phyloP scores from a whole-genome alignment of 1,140 invertebrate genomes.

The Potamilus streckersoni region DNA sequence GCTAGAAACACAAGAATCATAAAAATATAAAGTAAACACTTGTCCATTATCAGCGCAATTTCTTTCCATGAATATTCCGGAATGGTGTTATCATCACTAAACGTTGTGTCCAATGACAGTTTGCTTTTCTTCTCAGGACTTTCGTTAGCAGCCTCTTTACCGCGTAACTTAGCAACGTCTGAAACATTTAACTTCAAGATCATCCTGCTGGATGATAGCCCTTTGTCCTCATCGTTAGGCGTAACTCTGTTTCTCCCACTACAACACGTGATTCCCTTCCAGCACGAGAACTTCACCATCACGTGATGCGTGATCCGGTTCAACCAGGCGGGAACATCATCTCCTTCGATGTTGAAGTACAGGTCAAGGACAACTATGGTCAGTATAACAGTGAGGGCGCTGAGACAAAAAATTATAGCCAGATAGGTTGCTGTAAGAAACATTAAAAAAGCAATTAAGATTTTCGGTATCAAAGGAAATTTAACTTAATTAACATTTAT shows the following conservation, averaged over 20 bases:
- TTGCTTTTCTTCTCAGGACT: background rate
- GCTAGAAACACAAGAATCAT: background rate
- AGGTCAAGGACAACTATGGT: conserved; percentile 21
- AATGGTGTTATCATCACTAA: background rate
- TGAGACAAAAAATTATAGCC: conserved; percentile 23
- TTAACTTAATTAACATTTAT: background rate
- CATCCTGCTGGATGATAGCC: background rate
- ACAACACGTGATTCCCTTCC: conserved; percentile 10
- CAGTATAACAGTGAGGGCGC: conserved; percentile 19
- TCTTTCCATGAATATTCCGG: conserved; percentile 25
- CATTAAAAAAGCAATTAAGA: too few species aligned
- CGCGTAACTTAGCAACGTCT: background rate
- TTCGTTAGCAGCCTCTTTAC: background rate
- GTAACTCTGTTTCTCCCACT: background rate
- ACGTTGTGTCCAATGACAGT: background rate
- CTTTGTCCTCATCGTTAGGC: background rate
- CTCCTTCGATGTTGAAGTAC: conserved; percentile 21
- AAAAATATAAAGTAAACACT: conserved; percentile 27
- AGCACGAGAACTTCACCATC: conserved; percentile 6
- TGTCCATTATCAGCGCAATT: conserved; percentile 21
- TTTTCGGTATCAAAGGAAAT: too few species aligned
- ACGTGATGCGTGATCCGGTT: conserved; percentile 4
- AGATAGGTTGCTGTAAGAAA: conserved; percentile 13
- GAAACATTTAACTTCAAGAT: background rate
- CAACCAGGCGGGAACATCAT: conserved; percentile 18